Evolutionary conservation across 2,113 vertebrate genomes (phyloP).

Genomic region (Daubentonia madagascariensis): DNA sequence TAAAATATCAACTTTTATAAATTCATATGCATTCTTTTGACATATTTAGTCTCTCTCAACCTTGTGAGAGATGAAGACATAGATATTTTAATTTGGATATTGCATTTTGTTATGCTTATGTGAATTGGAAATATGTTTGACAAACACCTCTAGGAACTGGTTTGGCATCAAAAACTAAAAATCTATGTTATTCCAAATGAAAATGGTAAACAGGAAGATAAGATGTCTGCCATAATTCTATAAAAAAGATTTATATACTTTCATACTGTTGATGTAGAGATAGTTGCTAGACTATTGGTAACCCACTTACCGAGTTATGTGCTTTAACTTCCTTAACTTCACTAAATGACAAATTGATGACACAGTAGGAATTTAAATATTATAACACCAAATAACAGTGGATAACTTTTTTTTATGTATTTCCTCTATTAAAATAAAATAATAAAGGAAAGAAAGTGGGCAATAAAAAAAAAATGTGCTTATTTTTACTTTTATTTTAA

Average conservation of each 20-base stretch:
- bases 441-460: not conserved
- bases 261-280: not conserved
- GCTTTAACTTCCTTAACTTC: conserved; percentile 64
- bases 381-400: not conserved
- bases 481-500: conserved; percentile 7
- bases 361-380: not conserved
- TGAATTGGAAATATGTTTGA: not conserved
- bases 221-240: not conserved
- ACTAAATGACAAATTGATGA: conserved; percentile 50
- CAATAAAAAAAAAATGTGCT: not conserved
- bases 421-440: conserved; percentile 33
- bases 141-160: not conserved
- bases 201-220: not conserved
- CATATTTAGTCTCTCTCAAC: not conserved
- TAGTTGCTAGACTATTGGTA: not conserved
- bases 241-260: not conserved
- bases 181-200: not conserved
- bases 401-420: not conserved
- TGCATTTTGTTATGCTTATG: not conserved
- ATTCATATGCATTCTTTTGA: not conserved
- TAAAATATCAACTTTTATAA: not conserved
- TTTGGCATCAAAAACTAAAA: not conserved
- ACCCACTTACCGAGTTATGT: not conserved
- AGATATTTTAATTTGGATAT: not conserved
- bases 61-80: not conserved